Evolutionary conservation across 2,113 vertebrate genomes (phyloP).

Genomic region (Centropristis striata): DNA sequence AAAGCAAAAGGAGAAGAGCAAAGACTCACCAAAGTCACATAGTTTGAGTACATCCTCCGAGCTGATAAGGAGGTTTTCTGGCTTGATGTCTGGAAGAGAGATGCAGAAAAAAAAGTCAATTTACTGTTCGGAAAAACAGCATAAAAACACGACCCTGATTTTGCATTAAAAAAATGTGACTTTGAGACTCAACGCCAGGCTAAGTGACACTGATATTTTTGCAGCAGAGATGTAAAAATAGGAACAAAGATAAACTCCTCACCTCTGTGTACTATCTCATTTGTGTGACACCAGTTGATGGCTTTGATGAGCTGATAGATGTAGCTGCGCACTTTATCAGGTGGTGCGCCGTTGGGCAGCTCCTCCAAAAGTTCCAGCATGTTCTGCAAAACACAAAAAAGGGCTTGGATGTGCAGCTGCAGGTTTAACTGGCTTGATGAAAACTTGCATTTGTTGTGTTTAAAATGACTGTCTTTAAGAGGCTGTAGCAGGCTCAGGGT

Average conservation of each 20-base stretch:
- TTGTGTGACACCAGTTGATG: slow-evolving; percentile 99
- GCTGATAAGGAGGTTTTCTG: slow-evolving; percentile 99
- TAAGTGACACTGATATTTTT: not conserved
- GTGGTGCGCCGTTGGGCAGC: slow-evolving; percentile 95
- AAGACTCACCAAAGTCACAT: slow-evolving; percentile 96
- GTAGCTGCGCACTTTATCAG: slow-evolving; percentile 98
- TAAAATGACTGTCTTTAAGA: no score
- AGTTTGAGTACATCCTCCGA: slow-evolving; percentile 96
- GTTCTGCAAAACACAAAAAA: slow-evolving; percentile 86
- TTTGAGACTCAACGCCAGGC: not conserved
- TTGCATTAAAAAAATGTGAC: no score
- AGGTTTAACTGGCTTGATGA: not conserved
- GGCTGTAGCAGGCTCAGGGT: no score
- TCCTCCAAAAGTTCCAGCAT: slow-evolving; percentile 99
- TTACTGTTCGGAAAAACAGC: not conserved
- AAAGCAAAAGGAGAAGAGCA: not conserved
- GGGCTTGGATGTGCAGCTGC: not conserved
- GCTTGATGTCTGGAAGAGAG: slow-evolving; percentile 93
- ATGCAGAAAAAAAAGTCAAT: slow-evolving; percentile 7
- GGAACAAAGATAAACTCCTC: slow-evolving; percentile 47
- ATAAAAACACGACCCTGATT: not conserved
- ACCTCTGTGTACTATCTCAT: slow-evolving; percentile 99
- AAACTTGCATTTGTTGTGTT: no score
- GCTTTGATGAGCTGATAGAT: slow-evolving; percentile 99
- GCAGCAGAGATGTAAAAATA: not conserved